phyloP scores from a whole-genome alignment of 53 echinoderm and acorn worm genomes.

The Antedon mediterranea region DNA sequence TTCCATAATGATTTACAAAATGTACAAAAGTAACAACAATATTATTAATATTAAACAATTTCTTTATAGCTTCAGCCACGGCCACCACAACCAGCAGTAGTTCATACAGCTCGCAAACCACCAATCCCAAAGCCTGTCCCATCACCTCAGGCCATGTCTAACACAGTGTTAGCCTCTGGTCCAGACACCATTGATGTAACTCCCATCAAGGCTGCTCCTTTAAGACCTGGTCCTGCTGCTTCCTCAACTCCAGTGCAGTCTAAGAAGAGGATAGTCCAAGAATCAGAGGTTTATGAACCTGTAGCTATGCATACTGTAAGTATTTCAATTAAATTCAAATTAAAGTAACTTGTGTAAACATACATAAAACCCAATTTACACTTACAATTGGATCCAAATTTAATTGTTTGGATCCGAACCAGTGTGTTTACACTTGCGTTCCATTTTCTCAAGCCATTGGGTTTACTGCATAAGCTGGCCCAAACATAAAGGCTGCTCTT shows the following conservation, averaged over 20 bases:
- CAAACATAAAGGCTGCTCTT: too few species aligned
- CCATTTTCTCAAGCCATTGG: too few species aligned
- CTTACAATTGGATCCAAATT: too few species aligned
- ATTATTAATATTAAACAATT: neutral
- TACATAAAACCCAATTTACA: too few species aligned
- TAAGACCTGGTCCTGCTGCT: neutral
- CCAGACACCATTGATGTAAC: neutral
- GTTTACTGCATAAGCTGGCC: too few species aligned
- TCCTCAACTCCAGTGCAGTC: conserved; percentile 36
- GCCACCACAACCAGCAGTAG: conserved; percentile 7
- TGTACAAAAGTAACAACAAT: too few species aligned
- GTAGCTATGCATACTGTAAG: neutral
- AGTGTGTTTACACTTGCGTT: too few species aligned
- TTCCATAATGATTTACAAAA: too few species aligned
- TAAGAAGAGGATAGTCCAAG: conserved; percentile 4
- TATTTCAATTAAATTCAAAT: neutral
- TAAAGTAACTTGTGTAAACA: too few species aligned
- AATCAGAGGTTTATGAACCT: neutral
- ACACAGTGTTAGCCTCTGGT: neutral
- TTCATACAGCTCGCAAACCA: conserved; percentile 10
- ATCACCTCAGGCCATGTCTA: conserved; percentile 9
- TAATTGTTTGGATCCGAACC: too few species aligned
- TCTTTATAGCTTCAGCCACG: neutral
- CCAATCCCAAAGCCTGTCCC: conserved; percentile 8
- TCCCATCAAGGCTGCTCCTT: neutral